Evolutionary conservation across 2,113 vertebrate genomes (phyloP), one percentile per base, ranked within the genome.

Genomic region (Glaucomys volans): DNA sequence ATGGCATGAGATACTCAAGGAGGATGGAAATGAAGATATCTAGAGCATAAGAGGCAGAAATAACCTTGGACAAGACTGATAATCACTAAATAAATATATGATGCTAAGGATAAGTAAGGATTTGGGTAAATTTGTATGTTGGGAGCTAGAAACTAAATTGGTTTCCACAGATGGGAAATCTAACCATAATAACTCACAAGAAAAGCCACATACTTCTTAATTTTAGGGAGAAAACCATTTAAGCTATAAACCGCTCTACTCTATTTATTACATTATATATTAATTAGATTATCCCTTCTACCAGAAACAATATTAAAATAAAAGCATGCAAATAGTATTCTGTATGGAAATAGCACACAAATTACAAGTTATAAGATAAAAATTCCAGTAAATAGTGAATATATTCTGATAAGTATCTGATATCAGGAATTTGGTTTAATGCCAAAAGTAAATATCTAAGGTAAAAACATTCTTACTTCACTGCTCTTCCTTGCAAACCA

Each of bases 291-390:
- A 18, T 57, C 50, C 9, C 22, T 42, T 82, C 67, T 92, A 69
- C 28, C 72, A 81, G 74, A 93, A 28, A 85, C 4, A 93, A 57
- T 64, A 95, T 69, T 91, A 94, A 81, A 83, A 87, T 87, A 64
- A 87, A 80, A 92, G 40, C 14, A 95, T 76, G 2, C 22, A 82
- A 50, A 76, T 71, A 62, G 77, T 6, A 83, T 62, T 90, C 57
- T 86, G 22, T 86, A 81, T 37, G 67, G 32, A 64, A 95, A 84
- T 72, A 87, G 18, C 4, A 64, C 20, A 64, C 5, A 87, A 72
- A 76, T 66, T 40, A 75, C 8, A 75, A 90, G 10, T 54, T 82
- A 67, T 72, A 87, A 42, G 40, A 83, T 66, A 94, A 89, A 30
- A 79, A 62, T 77, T 83, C 20, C 35, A 90, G 14, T 95, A 62